Conservation (phyloP, 2,797 vertebrate genomes). For the Hydrophis major region DNA sequence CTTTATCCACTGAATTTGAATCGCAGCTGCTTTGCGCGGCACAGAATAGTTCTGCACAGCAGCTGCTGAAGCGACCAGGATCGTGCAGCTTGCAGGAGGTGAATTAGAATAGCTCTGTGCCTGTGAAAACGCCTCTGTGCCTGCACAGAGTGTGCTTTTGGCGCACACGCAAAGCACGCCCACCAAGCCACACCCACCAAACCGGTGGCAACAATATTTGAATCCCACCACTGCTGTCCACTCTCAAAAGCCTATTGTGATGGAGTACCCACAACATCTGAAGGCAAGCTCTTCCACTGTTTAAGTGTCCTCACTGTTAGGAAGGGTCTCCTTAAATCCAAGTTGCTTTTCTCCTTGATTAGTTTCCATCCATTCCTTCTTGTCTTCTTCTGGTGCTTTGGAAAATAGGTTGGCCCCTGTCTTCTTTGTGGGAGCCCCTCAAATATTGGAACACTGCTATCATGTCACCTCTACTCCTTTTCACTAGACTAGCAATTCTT, state of each 20-base stretch:
- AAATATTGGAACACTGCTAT: not conserved
- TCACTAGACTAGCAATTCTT: not conserved
- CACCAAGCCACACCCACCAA: no score
- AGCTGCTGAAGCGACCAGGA: no score
- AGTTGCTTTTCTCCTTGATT: not conserved
- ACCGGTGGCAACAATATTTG: no score
- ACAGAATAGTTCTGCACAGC: no score
- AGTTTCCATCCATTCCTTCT: not conserved
- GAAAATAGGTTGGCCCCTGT: not conserved
- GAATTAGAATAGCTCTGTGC: no score
- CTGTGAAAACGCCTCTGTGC: no score
- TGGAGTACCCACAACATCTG: not conserved
- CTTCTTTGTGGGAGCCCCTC: not conserved
- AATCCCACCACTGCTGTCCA: no score
- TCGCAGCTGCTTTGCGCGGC: no score
- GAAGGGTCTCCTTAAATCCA: not conserved
- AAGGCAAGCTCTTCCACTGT: not conserved
- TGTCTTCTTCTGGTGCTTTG: not conserved
- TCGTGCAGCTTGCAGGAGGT: no score
- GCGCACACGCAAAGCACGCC: no score
- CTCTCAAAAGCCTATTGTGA: not conserved
- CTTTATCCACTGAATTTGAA: no score
- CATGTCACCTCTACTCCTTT: not conserved
- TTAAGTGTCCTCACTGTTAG: not conserved
- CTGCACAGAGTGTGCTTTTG: no score